Evolutionary conservation across 2,797 vertebrate species (phyloP).

Genomic region (Sebastolobus alascanus): DNA sequence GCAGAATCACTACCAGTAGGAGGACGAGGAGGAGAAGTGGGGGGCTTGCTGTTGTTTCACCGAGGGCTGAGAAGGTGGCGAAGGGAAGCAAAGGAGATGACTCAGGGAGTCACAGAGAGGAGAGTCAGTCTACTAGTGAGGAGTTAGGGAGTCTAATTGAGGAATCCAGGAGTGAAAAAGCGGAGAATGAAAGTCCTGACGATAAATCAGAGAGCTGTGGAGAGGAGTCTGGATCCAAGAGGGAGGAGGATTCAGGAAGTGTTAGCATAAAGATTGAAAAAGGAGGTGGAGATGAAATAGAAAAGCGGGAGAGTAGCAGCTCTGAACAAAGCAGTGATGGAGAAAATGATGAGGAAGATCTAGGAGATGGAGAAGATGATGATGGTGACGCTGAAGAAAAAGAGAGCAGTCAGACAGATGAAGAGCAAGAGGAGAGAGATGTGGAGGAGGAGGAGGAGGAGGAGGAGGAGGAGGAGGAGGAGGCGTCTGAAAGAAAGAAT

Average conservation of each 20-base stretch:
- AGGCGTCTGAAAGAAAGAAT: conserved; percentile 23
- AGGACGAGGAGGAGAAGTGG: conserved; percentile 30
- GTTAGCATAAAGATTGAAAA: conserved; percentile 1
- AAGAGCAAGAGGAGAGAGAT: conserved; percentile 20
- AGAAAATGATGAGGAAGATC: conserved; percentile 31
- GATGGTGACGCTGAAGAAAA: conserved; percentile 2
- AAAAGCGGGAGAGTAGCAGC: conserved; percentile 34
- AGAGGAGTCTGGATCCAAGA: conserved; percentile 25
- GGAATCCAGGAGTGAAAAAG: conserved; percentile 11
- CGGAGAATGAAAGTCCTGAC: background rate
- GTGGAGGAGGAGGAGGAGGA: conserved; percentile 32
- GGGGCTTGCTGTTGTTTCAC: conserved; percentile 9
- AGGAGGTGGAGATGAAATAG: conserved; percentile 7
- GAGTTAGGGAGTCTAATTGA: conserved; percentile 19
- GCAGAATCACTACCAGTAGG: conserved; percentile 7
- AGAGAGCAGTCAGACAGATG: conserved; percentile 27
- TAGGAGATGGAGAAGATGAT: background rate
- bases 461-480: conserved; percentile 18
- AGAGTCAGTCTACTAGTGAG: conserved; percentile 5
- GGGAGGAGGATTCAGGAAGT: conserved; percentile 32
- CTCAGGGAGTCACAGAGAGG: conserved; percentile 8
- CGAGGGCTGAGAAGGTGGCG: background rate
- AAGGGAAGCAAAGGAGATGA: conserved; percentile 23
- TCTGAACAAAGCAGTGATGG: conserved; percentile 31
- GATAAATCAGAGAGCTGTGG: conserved; percentile 31